Base-by-base conservation (phyloP, 2,797 vertebrate species). In the Poeciliopsis turneri region DNA sequence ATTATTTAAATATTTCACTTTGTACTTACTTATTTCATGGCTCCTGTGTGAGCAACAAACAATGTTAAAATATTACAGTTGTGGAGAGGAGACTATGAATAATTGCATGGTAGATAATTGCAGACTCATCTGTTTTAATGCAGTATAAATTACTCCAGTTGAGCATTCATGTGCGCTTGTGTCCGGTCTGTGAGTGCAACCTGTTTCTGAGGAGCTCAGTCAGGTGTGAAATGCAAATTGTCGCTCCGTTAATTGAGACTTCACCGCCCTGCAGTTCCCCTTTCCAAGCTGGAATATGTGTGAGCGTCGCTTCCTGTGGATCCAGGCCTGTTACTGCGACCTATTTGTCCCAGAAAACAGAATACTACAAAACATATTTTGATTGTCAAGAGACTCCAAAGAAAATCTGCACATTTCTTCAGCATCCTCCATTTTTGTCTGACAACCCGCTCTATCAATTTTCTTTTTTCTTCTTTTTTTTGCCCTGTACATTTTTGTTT, bases 211-310 rank as follows among this genome's bases (percentile, higher is more conserved):
- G 74, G 74, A 43, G 43, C 36, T 64, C 68, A 47, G 33, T 75
- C 45, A 77, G 61, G 80, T 72, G 78, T 85, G 81, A 80, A 84
- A 86, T 68, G 53, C 18, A 83, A 80, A 77, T 20, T 28, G 64
- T 78, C 46, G 3, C 74, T 49, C n/a, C 59, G 46, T 84, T 85
- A 80, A 88, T 87, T 77, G 82, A 81, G 69, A 77, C 43, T 51
- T 28, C 41, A 33, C 51, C 72, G 59, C 72, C 45, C 69, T 69
- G 59, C 70, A 53, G 53, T 72, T 76, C 49, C 46, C 41, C 46
- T 10, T 49, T 20, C 53, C 11, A 49, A 7, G 25, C 5, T 36
- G 9, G 28, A 72, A 43, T n/a, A 53, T 70, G 4, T 2, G 55
- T 55, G 30, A 7, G 23, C 36, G 13, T 41, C 13, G 8, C 18